Percentiles rank a stretch among this genome's conserved stretches.
Conservation (phyloP, 2,113 vertebrate genomes). For the Balaeniceps rex region DNA sequence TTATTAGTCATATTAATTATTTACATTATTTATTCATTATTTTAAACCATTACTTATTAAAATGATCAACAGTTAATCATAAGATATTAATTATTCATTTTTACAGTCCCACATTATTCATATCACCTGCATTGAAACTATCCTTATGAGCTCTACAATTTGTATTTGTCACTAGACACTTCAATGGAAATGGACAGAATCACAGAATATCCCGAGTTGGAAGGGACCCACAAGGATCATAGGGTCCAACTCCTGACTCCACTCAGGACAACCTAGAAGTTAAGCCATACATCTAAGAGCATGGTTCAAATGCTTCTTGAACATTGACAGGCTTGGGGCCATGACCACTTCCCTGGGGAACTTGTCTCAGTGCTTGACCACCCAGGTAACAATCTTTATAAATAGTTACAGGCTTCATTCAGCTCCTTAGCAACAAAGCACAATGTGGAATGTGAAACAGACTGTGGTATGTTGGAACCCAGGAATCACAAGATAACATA, state of each 20-base stretch:
- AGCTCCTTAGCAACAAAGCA: not conserved
- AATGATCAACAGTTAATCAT: not conserved
- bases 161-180: not conserved
- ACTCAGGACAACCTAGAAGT: not conserved
- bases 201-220: not conserved
- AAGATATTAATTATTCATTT: not conserved
- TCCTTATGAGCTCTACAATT: not conserved
- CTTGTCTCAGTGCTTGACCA: not conserved
- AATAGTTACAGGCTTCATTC: not conserved
- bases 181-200: not conserved
- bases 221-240: not conserved
- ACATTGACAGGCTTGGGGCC: not conserved
- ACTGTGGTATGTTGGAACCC: no score
- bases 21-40: not conserved
- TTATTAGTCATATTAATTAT: not conserved
- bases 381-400: not conserved
- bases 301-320: not conserved
- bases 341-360: not conserved
- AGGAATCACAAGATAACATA: no score
- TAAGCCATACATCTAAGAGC: not conserved
- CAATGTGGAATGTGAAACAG: no score
- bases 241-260: not conserved
- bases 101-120: not conserved
- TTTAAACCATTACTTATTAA: not conserved
- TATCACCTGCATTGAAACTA: not conserved